A percentile compares a stretch with the other conserved stretches of the same genome.
These are phyloP conservation scores for Atta texana DNA, from an alignment of 1,140 invertebrate genomes.

Conservation along the genomic window DNA sequence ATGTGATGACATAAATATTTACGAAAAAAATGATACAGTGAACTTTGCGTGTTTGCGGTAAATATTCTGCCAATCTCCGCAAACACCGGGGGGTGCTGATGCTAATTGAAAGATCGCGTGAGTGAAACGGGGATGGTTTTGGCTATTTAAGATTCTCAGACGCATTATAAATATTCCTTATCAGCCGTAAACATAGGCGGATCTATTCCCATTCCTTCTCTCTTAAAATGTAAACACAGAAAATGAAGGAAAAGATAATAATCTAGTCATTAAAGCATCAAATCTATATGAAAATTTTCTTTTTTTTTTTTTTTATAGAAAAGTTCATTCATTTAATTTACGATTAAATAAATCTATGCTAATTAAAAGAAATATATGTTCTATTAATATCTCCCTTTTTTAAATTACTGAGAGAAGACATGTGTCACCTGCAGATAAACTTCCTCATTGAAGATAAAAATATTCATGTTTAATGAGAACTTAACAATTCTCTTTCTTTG, in stretches of 20 bases:
- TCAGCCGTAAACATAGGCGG: not conserved
- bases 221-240: not conserved
- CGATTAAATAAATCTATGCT: not conserved
- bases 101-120: constrained; percentile 76
- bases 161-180: constrained; percentile 33
- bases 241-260: not conserved
- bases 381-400: not conserved
- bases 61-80: constrained; percentile 73
- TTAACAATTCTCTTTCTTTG: not conserved
- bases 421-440: constrained; percentile 3
- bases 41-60: not conserved
- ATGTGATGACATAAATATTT: constrained; percentile 2
- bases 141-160: constrained; percentile 24
- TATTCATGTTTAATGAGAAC: constrained; percentile 7
- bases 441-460: constrained; percentile 3
- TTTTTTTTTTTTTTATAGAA: not conserved
- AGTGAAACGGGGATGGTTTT: constrained; percentile 46
- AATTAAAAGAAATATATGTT: not conserved
- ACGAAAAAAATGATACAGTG: not conserved
- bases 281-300: not conserved
- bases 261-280: not conserved
- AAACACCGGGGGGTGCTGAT: constrained; percentile 74
- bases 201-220: not conserved
- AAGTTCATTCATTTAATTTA: not conserved
- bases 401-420: not conserved